Evolutionary conservation across 2,888 invertebrate species (phyloP).

Genomic region (Hyalella azteca): DNA sequence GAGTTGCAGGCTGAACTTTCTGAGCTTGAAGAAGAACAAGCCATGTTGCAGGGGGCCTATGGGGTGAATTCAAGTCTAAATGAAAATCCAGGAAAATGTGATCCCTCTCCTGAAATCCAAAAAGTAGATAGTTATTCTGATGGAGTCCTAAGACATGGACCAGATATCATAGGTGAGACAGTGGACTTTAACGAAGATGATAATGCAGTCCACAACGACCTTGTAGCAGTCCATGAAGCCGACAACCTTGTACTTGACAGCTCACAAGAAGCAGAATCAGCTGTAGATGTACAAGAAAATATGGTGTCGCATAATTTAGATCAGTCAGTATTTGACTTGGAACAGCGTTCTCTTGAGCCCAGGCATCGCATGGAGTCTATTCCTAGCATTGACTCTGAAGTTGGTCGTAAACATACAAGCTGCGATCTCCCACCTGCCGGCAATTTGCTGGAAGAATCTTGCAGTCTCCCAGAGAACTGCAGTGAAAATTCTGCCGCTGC

Average conservation of each 20-base stretch:
- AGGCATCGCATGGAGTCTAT: background rate
- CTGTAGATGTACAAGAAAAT: background rate
- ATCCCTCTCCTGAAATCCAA: background rate
- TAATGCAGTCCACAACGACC: background rate
- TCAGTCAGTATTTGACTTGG: background rate
- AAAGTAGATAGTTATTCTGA: background rate
- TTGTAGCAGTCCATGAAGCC: background rate
- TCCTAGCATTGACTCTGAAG: constrained; percentile 15
- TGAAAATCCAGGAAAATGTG: background rate
- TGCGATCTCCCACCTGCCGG: no score
- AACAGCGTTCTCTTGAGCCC: background rate
- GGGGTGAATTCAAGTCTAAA: constrained; percentile 17
- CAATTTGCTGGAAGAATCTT: no score
- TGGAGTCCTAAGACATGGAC: constrained; percentile 31
- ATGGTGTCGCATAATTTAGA: background rate
- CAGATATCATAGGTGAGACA: constrained; percentile 50
- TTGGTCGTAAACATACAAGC: background rate
- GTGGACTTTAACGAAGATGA: constrained; percentile 22
- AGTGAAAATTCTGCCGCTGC: background rate
- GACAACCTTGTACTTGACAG: background rate
- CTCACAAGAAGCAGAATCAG: background rate
- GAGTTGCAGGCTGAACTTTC: constrained; percentile 54
- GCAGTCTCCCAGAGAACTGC: no score
- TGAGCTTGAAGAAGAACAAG: constrained; percentile 56
- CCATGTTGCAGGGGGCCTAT: constrained; percentile 54